phyloP scores from a whole-genome alignment of 2,113 vertebrate genomes.

The Platycercus adscitus region DNA sequence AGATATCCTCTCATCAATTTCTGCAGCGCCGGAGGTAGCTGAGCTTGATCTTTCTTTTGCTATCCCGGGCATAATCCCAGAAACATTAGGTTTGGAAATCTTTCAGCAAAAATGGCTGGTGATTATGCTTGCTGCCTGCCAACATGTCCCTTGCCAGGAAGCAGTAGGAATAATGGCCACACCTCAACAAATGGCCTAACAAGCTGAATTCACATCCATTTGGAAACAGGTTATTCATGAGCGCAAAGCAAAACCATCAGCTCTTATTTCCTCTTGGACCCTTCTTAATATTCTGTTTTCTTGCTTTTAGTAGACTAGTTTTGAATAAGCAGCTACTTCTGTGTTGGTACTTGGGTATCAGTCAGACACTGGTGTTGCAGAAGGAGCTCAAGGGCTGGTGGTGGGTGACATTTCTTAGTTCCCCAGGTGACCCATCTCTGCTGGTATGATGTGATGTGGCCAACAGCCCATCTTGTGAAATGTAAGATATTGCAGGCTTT shows the following conservation, averaged over 20 bases:
- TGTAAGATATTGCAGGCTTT: neutral
- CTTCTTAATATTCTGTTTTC: neutral
- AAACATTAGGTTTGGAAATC: neutral
- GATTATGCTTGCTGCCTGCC: constrained; percentile 3
- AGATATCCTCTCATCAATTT: neutral
- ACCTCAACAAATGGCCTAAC: constrained; percentile 19
- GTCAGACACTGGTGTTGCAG: neutral
- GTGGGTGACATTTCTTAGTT: neutral
- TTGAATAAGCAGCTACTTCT: neutral
- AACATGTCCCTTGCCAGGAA: neutral
- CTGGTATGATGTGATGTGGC: neutral
- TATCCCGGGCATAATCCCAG: neutral
- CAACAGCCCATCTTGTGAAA: neutral
- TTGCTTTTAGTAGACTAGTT: neutral
- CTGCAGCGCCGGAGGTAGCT: neutral
- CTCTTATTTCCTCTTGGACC: neutral
- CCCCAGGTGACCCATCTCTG: neutral
- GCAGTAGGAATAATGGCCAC: neutral
- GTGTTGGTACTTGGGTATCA: neutral
- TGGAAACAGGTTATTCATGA: constrained; percentile 11
- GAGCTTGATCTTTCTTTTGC: neutral
- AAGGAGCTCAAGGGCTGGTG: neutral
- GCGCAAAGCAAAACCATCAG: neutral
- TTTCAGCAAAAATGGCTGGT: constrained; percentile 44
- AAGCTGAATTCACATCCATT: neutral